phyloP scores from a whole-genome alignment of 2,797 vertebrate species.

The Schizothorax lantsangensis region DNA sequence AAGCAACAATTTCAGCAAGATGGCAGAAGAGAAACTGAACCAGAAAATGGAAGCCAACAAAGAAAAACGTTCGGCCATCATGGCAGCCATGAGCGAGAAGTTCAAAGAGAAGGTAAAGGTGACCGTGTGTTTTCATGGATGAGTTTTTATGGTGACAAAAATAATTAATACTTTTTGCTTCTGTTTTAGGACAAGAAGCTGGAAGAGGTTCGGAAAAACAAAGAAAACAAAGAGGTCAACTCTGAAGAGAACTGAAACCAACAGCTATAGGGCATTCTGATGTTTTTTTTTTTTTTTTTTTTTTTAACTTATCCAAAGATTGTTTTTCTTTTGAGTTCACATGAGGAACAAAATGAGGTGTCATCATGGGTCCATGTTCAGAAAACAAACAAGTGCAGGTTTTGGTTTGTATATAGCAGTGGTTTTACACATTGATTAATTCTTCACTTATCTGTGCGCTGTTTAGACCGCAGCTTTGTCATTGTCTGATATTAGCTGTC shows the following conservation, averaged over 20 bases:
- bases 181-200: conserved; percentile 91
- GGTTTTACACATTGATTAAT: conserved; percentile 64
- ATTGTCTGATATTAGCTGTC: conserved; percentile 59
- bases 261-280: conserved; percentile 58
- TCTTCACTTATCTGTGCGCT: conserved; percentile 63
- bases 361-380: conserved; percentile 67
- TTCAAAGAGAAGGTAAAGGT: conserved; percentile 89
- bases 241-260: conserved; percentile 72
- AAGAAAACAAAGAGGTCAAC: conserved; percentile 89
- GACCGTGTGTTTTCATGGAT: background rate
- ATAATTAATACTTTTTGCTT: conserved; percentile 81
- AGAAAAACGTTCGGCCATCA: conserved; percentile 90
- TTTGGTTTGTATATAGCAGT: conserved; percentile 64
- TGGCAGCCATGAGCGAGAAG: conserved; percentile 91
- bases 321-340: conserved; percentile 59
- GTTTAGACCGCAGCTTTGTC: conserved; percentile 67
- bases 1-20: conserved; percentile 92
- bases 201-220: conserved; percentile 93
- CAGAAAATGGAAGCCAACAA: conserved; percentile 96
- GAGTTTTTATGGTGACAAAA: conserved; percentile 78
- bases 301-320: conserved; percentile 77
- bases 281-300: conserved; percentile 61
- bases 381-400: conserved; percentile 18
- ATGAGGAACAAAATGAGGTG: conserved; percentile 49
- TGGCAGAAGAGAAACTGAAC: conserved; percentile 91